Conservation (phyloP, 2,888 invertebrate genomes). For the Netelia fuscicornis region DNA sequence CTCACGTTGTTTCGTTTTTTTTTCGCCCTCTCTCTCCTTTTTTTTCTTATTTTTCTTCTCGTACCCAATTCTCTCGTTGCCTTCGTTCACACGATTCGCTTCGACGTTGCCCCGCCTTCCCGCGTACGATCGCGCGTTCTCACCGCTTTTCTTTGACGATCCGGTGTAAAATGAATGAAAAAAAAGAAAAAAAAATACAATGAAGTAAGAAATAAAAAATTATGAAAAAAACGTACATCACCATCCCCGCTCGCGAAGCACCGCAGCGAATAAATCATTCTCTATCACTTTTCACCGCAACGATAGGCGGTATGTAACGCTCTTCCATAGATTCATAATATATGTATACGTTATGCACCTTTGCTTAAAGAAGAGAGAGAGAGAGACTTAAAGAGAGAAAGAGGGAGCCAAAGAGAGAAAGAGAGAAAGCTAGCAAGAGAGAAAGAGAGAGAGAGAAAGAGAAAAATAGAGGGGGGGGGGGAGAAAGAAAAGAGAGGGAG, state of each 20-base stretch:
- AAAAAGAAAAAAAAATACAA: background rate
- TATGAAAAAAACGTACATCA: no score
- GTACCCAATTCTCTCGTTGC: background rate
- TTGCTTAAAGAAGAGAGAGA: background rate
- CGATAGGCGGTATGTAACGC: conserved; percentile 30
- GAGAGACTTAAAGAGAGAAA: no score
- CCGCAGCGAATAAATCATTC: conserved; percentile 64
- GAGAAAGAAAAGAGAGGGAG: background rate
- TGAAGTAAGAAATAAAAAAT: no score
- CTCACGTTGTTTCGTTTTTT: background rate
- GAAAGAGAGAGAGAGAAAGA: background rate
- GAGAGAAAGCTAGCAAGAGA: no score
- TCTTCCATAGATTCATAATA: background rate
- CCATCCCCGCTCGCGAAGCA: conserved; percentile 1
- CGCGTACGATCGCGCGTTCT: background rate
- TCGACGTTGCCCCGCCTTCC: background rate
- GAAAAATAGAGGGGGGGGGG: background rate
- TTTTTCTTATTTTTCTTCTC: background rate
- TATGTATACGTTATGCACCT: background rate
- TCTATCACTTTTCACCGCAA: conserved; percentile 56
- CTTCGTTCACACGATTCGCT: background rate
- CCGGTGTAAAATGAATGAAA: conserved; percentile 20
- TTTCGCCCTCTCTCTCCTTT: background rate
- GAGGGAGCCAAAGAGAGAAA: background rate
- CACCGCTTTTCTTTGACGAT: conserved; percentile 34